Conservation (phyloP, 2,888 invertebrate species). For the Tupiocoris notatus region DNA sequence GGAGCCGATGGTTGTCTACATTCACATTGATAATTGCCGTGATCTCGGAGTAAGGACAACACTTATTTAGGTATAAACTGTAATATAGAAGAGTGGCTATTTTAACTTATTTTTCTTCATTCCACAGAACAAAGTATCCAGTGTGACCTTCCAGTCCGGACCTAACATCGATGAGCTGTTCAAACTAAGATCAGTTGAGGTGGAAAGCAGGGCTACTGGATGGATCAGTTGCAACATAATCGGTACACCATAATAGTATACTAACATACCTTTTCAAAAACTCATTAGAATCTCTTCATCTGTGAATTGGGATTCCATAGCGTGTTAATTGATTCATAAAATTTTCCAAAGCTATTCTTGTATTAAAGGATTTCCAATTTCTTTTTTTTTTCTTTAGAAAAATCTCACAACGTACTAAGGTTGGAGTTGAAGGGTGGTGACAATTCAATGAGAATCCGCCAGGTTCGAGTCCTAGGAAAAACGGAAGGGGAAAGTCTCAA, state of each 20-base stretch:
- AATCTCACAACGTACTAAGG: slow-evolving; percentile 63
- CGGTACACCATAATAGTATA: slow-evolving; percentile 56
- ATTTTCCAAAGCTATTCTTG: too few species aligned
- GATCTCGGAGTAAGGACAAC: slow-evolving; percentile 74
- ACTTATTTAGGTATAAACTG: slow-evolving; percentile 20
- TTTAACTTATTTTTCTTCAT: too few species aligned
- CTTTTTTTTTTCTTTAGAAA: slow-evolving; percentile 55
- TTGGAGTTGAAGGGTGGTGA: slow-evolving; percentile 90
- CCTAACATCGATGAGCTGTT: slow-evolving; percentile 76
- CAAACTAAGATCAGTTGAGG: slow-evolving; percentile 77
- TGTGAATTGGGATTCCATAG: too few species aligned
- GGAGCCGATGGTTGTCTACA: slow-evolving; percentile 71
- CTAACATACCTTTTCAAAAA: background rate
- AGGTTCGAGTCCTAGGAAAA: slow-evolving; percentile 70
- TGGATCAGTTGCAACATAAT: slow-evolving; percentile 87
- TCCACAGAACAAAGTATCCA: slow-evolving; percentile 80
- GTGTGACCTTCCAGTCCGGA: slow-evolving; percentile 81
- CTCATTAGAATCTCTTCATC: background rate
- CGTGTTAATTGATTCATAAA: too few species aligned
- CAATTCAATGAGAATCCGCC: slow-evolving; percentile 83
- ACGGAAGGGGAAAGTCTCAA: slow-evolving; percentile 60
- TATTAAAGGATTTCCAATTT: too few species aligned
- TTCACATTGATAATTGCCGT: slow-evolving; percentile 92
- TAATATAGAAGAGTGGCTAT: too few species aligned
- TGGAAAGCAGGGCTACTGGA: slow-evolving; percentile 79